Conservation (phyloP, 2,888 invertebrate genomes). For the Eilema depressum region DNA sequence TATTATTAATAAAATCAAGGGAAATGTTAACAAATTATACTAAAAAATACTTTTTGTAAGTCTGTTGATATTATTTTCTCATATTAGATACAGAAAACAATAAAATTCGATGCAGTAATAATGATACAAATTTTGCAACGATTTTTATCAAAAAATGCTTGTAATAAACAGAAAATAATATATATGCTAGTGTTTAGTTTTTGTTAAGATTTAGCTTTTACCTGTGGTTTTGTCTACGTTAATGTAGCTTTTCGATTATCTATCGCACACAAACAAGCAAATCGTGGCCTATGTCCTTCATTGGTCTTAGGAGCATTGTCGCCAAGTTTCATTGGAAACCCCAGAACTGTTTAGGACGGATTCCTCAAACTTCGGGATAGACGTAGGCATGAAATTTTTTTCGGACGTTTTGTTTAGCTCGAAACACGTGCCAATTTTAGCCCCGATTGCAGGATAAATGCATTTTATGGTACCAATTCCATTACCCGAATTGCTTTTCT, state of each 20-base stretch:
- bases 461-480: no score
- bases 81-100: neutral
- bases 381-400: no score
- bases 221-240: neutral
- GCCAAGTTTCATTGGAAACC: neutral
- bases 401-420: no score
- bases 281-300: neutral
- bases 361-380: no score
- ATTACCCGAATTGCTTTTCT: no score
- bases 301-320: neutral
- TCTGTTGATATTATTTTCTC: neutral
- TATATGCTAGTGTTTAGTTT: neutral
- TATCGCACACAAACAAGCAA: neutral
- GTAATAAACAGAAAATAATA: neutral
- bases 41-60: constrained; percentile 14
- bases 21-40: neutral
- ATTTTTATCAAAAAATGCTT: neutral
- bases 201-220: neutral
- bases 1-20: neutral
- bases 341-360: neutral
- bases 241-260: neutral
- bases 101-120: constrained; percentile 25
- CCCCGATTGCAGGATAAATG: no score
- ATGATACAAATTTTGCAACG: neutral
- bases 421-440: no score